These are phyloP conservation scores for Chalcosyrphus nemorum DNA, from an alignment of 2,888 invertebrate genomes.

Conservation along the genomic window DNA sequence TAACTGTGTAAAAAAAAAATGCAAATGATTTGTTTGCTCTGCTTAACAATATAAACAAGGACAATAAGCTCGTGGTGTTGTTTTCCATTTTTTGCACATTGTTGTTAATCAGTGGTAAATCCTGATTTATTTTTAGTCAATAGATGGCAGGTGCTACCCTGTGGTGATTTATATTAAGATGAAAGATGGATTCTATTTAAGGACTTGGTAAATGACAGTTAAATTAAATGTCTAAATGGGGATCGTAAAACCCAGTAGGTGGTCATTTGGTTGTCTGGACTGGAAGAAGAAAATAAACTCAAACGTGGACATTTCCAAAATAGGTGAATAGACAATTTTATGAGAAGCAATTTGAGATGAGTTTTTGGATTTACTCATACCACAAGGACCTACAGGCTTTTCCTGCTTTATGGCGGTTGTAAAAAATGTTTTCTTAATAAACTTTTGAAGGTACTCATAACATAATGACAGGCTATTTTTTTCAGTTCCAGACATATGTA, in stretches of 20 bases:
- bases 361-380: no score
- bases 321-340: no score
- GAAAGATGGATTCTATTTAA: neutral
- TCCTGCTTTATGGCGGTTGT: no score
- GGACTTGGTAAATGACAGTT: neutral
- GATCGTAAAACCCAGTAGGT: no score
- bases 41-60: neutral
- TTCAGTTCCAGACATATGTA: no score
- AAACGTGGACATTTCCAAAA: no score
- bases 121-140: neutral
- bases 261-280: neutral
- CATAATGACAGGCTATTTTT: no score
- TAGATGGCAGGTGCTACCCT: neutral
- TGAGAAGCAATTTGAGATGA: no score
- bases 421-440: no score
- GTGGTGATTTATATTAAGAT: neutral
- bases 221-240: neutral
- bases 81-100: neutral
- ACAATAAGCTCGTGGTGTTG: neutral
- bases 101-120: neutral
- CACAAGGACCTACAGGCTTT: no score
- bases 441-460: no score
- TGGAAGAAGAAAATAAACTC: neutral
- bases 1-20: constrained; percentile 11
- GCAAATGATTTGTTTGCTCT: constrained; percentile 11